Evolutionary conservation across 2,797 vertebrate genomes (phyloP).

Genomic region (Falco biarmicus): DNA sequence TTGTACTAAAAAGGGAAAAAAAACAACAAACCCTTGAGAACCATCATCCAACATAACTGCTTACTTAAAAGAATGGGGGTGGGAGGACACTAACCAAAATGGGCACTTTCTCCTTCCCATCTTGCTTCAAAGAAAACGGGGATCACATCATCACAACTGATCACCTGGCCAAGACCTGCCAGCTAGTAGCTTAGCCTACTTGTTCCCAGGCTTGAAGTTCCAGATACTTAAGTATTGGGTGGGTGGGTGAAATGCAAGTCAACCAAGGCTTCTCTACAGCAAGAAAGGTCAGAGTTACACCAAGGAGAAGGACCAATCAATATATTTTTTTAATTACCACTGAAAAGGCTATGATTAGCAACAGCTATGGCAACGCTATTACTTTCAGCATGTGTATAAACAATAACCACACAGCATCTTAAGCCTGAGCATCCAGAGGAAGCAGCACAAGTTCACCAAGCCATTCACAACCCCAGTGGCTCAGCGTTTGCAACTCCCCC

Average conservation of each 20-base stretch:
- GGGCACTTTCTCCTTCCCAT: not conserved
- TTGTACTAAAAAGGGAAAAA: not conserved
- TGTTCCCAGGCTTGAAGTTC: not conserved
- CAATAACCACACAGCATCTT: rapidly evolving
- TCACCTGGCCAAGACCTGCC: not conserved
- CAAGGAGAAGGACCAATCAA: not conserved
- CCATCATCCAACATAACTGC: not conserved
- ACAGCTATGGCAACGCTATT: not conserved
- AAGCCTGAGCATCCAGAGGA: not conserved
- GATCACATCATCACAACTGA: too few relatives aligned
- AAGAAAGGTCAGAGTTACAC: not conserved
- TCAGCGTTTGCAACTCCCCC: rapidly evolving
- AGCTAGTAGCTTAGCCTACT: not conserved
- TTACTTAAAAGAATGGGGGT: not conserved
- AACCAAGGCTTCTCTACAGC: not conserved
- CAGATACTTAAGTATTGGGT: not conserved
- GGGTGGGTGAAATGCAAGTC: not conserved
- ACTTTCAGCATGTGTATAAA: rapidly evolving
- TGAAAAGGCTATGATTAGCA: not conserved
- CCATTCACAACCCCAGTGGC: not conserved
- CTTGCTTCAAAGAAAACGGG: not conserved
- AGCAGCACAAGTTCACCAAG: rapidly evolving
- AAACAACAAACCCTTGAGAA: not conserved
- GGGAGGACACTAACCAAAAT: rapidly evolving
- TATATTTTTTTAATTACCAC: not conserved